Base-by-base conservation (phyloP, 2,113 vertebrate genomes). In the Halichoeres trimaculatus region DNA sequence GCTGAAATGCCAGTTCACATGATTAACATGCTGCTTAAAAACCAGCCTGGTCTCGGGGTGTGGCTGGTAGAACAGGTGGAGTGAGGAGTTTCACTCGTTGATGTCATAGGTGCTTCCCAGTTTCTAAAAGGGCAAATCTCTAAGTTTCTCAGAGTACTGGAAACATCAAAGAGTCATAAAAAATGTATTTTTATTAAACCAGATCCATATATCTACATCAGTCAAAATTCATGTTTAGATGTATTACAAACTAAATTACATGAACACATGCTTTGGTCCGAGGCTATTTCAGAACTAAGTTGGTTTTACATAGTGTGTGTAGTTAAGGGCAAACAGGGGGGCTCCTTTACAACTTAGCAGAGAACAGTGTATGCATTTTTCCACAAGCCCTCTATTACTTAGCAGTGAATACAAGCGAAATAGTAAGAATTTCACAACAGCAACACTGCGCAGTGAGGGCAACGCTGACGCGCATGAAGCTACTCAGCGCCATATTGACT, bases 61-160 rank as follows among this genome's bases (percentile, higher is more conserved):
- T 70, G 50, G 83, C 91, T 68, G 82, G 90, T 81, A 52, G 30
- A 90, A 92, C 93, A 82, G 82, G 93, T 93, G 69, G 16, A 66
- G 65, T 70, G 58, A 76, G 81, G 68, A 84, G 36, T 85, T 88
- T 88, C 38, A 58, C 23, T 41, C 8, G 20, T 20, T 48, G 16
- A 58, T 62, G 80, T 85, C 69, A 80, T 8, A 2, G 47, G 24
- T 45, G 34, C 16, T 68, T 67, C n/a, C 14, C 20, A 26, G 50
- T 53, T 70, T 38, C 17, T 35, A 10, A 61, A 19, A 36, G 14
- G 3, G 19, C 0, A 35, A 36, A 30, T 0, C 1, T 19, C 3
- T 17, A 11, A 11, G 43, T 19, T 45, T 45, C 4, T 11, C 16
- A 14, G 40, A 14, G 17, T 12, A 13, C 45, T 65, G 34, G 0